phyloP scores from a whole-genome alignment of 2,113 vertebrate species.

The Oriolus oriolus region DNA sequence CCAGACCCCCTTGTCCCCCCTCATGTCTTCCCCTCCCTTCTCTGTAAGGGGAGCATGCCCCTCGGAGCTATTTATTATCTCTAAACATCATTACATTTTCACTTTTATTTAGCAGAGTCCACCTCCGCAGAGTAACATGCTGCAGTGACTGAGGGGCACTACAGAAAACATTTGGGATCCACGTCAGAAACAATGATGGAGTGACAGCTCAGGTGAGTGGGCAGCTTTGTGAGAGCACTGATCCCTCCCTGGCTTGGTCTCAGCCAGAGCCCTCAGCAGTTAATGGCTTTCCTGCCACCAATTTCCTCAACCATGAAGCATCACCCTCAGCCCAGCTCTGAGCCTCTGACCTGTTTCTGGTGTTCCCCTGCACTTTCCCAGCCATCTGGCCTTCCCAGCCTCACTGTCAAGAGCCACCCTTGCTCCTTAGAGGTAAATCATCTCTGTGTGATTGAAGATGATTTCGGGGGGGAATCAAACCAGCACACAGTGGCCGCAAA shows the following conservation, averaged over 20 bases:
- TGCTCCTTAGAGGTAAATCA: neutral
- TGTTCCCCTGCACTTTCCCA: neutral
- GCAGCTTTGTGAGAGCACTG: neutral
- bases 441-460: neutral
- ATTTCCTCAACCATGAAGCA: neutral
- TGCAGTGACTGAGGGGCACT: neutral
- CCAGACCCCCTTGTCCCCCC: accelerated
- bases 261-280: neutral
- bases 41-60: neutral
- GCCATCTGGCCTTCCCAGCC: neutral
- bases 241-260: neutral
- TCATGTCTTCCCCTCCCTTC: neutral
- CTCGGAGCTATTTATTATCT: neutral
- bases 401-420: neutral
- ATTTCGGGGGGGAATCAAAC: neutral
- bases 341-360: neutral
- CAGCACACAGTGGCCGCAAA: neutral
- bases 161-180: neutral
- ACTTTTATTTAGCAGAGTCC: neutral
- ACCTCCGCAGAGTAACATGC: neutral
- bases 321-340: neutral
- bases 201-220: neutral
- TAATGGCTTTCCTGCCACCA: neutral
- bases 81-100: neutral
- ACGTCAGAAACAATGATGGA: accelerated